Evolutionary conservation across 2,797 vertebrate species (phyloP), one percentile per base, ranked within the genome.

Genomic region (Oryzias dopingdopingensis): DNA sequence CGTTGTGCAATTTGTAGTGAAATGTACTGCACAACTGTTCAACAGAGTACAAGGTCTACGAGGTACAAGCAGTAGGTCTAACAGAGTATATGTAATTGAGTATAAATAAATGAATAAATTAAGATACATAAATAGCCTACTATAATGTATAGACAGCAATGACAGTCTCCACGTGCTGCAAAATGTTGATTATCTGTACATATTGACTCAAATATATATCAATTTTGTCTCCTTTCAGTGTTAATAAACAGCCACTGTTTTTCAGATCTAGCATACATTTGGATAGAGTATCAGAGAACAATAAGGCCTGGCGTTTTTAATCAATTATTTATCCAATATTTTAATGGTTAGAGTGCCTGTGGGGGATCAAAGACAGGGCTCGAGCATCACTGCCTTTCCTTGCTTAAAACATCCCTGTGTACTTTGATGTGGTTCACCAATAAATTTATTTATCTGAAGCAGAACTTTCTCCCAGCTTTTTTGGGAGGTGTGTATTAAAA

Each of bases 291-390:
- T 81, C 57, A 51, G 71, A 79, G 84, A 89, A 92, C 90, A 92
- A 91, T 91, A 85, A 89, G 77, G 80, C 81, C 86, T 90, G 81
- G 85, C 86, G 82, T 89, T 92, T 91, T 89, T 87, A 92, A 93
- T 93, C 90, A 93, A 93, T 92, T 92, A 93, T 93, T 92, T 88
- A 93, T 91, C 79, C 84, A 90, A 91, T 93, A 92, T 92, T 92
- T 92, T 91, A 93, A 92, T 92, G 90, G 92, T 93, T 88, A 90
- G 85, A 91, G 91, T 87, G 88, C 90, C 87, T 68, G 82, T 69
- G 72, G 88, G 20, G 91, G 91, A 93, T 93, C 92, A 93, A 92
- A 93, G 91, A 76, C 76, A 62, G 22, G 64, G 86, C 84, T 86
- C 60, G 43, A 88, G 86, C 85, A 83, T 81, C 81, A 83, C 86